Evolutionary conservation across 2,113 vertebrate species (phyloP).

Genomic region (Picathartes gymnocephalus): DNA sequence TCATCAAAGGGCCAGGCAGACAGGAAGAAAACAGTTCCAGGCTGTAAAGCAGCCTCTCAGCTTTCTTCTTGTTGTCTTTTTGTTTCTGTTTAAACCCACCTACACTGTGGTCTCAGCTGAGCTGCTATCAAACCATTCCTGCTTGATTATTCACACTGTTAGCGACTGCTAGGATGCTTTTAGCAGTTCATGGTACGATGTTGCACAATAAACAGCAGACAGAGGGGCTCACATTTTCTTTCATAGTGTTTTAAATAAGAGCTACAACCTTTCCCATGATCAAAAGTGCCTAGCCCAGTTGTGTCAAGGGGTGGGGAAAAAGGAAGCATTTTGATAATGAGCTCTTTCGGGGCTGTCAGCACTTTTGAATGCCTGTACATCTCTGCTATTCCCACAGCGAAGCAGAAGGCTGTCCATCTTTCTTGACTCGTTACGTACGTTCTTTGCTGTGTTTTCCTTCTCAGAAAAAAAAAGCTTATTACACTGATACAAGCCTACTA

Average conservation of each 20-base stretch:
- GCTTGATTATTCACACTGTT: not conserved
- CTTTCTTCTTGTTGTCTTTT: not conserved
- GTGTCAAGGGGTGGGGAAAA: not conserved
- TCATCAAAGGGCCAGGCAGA: not conserved
- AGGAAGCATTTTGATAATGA: conserved; percentile 44
- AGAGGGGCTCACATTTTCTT: not conserved
- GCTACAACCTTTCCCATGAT: conserved; percentile 12
- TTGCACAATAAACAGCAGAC: not conserved
- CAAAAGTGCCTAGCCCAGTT: not conserved
- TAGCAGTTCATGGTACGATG: not conserved
- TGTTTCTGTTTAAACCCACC: conserved; percentile 2
- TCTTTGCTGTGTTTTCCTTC: not conserved
- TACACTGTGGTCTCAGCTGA: not conserved
- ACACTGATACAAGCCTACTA: not conserved
- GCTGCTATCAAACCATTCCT: not conserved
- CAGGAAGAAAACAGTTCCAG: not conserved
- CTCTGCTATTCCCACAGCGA: not conserved
- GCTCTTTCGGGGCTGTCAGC: not conserved
- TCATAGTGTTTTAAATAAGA: not conserved
- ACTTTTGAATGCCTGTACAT: not conserved
- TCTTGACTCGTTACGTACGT: accelerated
- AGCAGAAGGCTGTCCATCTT: not conserved
- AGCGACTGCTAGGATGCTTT: not conserved
- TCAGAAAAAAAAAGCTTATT: not conserved
- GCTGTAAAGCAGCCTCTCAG: not conserved